Conservation (phyloP, 1,140 invertebrate genomes). For the Thaumatotibia leucotreta region DNA sequence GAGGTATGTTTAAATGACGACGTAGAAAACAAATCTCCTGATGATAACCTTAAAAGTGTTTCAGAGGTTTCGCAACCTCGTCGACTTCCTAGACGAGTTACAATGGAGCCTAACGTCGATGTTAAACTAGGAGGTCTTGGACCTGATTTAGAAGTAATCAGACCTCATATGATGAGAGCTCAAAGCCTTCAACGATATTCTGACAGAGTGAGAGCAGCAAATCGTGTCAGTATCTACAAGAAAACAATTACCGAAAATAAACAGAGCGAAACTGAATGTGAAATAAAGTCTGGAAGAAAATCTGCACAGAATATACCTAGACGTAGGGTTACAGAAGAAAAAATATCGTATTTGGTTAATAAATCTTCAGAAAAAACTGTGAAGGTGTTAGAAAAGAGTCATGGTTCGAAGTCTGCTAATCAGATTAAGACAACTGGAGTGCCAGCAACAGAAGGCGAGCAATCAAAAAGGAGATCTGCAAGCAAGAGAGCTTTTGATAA, state of each 20-base stretch:
- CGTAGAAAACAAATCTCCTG: slow-evolving; percentile 32
- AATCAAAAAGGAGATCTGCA: not conserved
- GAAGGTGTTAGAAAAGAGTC: slow-evolving; percentile 25
- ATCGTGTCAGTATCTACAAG: slow-evolving; percentile 62
- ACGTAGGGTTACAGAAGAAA: slow-evolving; percentile 22
- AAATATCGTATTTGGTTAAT: slow-evolving; percentile 50
- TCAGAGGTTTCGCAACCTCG: slow-evolving; percentile 53
- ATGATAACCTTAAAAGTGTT: slow-evolving; percentile 53
- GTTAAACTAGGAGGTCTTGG: slow-evolving; percentile 62
- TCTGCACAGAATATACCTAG: slow-evolving; percentile 14
- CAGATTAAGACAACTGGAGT: slow-evolving; percentile 23
- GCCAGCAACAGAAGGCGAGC: slow-evolving; percentile 5
- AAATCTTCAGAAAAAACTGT: slow-evolving; percentile 36
- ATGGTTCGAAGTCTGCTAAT: slow-evolving; percentile 35
- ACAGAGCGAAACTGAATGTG: slow-evolving; percentile 33
- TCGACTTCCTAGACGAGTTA: slow-evolving; percentile 33
- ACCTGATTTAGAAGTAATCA: slow-evolving; percentile 62
- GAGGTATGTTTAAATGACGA: slow-evolving; percentile 38
- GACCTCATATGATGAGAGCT: slow-evolving; percentile 62
- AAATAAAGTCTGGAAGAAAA: slow-evolving; percentile 24
- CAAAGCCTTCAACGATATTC: slow-evolving; percentile 68
- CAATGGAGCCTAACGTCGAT: slow-evolving; percentile 41
- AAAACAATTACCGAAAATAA: slow-evolving; percentile 43
- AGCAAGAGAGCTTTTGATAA: not conserved
- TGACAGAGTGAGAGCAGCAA: slow-evolving; percentile 66